Conservation (phyloP, 2,888 invertebrate species). For the Terebella lapidaria region DNA sequence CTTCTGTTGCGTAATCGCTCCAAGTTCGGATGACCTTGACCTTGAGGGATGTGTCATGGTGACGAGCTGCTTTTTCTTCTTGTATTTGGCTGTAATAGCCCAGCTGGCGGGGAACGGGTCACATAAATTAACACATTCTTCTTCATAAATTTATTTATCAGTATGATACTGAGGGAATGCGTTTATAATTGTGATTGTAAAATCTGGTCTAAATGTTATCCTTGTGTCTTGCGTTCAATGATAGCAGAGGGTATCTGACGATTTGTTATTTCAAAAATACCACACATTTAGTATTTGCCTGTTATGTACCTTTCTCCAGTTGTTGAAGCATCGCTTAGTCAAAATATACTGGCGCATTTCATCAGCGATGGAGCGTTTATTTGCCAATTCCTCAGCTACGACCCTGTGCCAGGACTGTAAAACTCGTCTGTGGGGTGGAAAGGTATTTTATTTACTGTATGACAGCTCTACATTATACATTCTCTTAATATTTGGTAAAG, state of each 20-base stretch:
- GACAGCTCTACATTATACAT: too few relatives aligned
- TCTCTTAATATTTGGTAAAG: too few relatives aligned
- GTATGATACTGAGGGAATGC: neutral
- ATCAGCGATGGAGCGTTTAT: slow-evolving; percentile 37
- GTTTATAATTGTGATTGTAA: neutral
- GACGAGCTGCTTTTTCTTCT: slow-evolving; percentile 37
- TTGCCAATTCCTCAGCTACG: slow-evolving; percentile 28
- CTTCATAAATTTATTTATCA: too few relatives aligned
- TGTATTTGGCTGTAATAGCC: slow-evolving; percentile 39
- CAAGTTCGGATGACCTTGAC: slow-evolving; percentile 34
- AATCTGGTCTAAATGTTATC: too few relatives aligned
- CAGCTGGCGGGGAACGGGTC: slow-evolving; percentile 27
- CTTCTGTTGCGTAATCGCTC: slow-evolving; percentile 37
- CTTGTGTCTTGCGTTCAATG: too few relatives aligned
- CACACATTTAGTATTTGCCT: neutral
- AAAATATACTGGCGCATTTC: slow-evolving; percentile 36
- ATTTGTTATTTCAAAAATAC: too few relatives aligned
- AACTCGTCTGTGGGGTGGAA: slow-evolving; percentile 12
- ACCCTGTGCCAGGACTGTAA: slow-evolving; percentile 29
- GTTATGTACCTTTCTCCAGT: slow-evolving; percentile 39
- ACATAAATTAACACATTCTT: neutral
- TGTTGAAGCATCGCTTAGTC: slow-evolving; percentile 36
- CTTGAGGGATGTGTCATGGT: slow-evolving; percentile 28
- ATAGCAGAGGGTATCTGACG: too few relatives aligned
- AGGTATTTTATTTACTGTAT: too few relatives aligned